Base-by-base conservation (phyloP, 2,888 invertebrate genomes). In the Aquatica leii region DNA sequence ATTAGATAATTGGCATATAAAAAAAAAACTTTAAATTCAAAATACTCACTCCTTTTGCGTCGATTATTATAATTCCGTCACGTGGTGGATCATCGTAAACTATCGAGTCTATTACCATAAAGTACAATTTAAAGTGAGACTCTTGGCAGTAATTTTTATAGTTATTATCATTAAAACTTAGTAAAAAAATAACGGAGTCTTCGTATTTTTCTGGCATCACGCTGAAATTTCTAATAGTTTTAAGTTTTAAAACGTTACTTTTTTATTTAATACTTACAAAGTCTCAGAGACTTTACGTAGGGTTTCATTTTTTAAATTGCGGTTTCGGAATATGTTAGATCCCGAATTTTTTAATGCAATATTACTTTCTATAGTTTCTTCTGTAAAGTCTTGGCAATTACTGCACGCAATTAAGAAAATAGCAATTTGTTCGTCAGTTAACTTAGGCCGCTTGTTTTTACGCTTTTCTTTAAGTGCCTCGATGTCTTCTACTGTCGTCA, bases 11-110 rank as follows among this genome's bases (percentile, higher is more conserved):
- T n/a, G 40, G 40, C 14, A 40, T 12, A 11, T 40, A 40, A n/a
- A n/a, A n/a, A n/a, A n/a, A n/a, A n/a, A n/a, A n/a, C n/a, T n/a
- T n/a, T n/a, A n/a, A n/a, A n/a, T n/a, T n/a, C n/a, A n/a, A n/a
- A n/a, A n/a, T n/a, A n/a, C n/a, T n/a, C n/a, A n/a, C n/a, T n/a
- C n/a, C n/a, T n/a, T n/a, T n/a, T n/a, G 8, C 5, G 14, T 49
- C 49, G 68, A 90, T 87, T 0, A 90, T 81, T 73, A 90, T 87
- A 31, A 90, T 82, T 65, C 87, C 84, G 0, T 90, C 90, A 0
- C 85, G 84, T 9, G 85, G 84, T 1, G 90, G 88, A 1, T 86
- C 80, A 52, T 83, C 82, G 71, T 83, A 81, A 0, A 88, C 76
- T 60, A 85, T 86, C 14, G 84, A 83, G 74, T 90, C 76, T 41